Evolutionary conservation across 2,113 vertebrate species (phyloP).

Genomic region (Tretioscincus oriximinensis): DNA sequence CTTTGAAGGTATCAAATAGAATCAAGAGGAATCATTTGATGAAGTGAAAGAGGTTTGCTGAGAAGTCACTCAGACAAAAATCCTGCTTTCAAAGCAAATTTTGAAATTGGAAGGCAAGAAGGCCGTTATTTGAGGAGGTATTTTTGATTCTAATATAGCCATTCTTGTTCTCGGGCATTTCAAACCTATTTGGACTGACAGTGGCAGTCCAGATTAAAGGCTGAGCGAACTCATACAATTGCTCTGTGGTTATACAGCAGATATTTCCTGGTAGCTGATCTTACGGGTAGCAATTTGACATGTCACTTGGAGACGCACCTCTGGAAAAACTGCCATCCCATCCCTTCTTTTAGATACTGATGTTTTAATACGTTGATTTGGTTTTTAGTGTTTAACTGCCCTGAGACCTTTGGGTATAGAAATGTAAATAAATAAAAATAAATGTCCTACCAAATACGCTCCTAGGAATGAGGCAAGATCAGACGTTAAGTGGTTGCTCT

Average conservation of each 20-base stretch:
- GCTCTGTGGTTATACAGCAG: too few species aligned
- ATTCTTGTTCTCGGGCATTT: not conserved
- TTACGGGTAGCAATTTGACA: not conserved
- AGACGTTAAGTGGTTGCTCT: not conserved
- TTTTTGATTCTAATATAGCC: slow-evolving; percentile 29
- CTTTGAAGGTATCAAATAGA: slow-evolving; percentile 28
- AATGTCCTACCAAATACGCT: not conserved
- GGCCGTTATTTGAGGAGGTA: slow-evolving; percentile 40
- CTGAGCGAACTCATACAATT: not conserved
- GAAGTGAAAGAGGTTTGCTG: slow-evolving; percentile 16
- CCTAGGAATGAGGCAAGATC: not conserved
- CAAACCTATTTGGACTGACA: not conserved
- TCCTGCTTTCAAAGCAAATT: slow-evolving; percentile 48
- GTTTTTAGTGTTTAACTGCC: too few species aligned
- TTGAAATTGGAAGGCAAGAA: slow-evolving; percentile 28
- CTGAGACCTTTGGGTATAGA: too few species aligned
- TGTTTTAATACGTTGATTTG: too few species aligned
- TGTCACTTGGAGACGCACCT: too few species aligned
- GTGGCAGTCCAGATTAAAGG: not conserved
- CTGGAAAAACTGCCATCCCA: too few species aligned
- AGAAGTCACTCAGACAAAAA: slow-evolving; percentile 37
- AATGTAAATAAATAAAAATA: too few species aligned
- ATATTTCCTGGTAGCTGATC: not conserved
- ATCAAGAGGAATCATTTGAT: slow-evolving; percentile 42
- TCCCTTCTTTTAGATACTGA: too few species aligned